Conservation (phyloP, 30 jellyfish, hydroid and myxozoan genomes). For the Chrysaora quinquecirrha region DNA sequence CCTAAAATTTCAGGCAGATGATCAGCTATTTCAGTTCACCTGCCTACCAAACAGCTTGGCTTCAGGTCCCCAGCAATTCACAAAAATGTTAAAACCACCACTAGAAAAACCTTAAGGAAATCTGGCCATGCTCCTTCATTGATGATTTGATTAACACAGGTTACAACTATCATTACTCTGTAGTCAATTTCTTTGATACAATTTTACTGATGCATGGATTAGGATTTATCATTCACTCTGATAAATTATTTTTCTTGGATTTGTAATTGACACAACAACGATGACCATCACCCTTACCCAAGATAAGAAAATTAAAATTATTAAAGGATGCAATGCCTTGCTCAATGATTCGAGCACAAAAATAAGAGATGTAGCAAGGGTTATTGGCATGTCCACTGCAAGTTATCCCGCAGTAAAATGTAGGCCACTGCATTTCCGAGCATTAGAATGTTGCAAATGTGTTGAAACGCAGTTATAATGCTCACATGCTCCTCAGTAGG, state of each 20-base stretch:
- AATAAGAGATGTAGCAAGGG: conserved; percentile 36
- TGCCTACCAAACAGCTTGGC: conserved; percentile 1
- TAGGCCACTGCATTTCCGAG: conserved; percentile 43
- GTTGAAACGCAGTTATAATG: conserved; percentile 6
- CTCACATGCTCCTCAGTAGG: background rate
- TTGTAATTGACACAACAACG: conserved; percentile 6
- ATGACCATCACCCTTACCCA: conserved; percentile 29
- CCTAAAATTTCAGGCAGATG: conserved; percentile 7
- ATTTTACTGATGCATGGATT: background rate
- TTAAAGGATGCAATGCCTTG: background rate
- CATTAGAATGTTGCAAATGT: conserved; percentile 9
- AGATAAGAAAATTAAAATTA: conserved; percentile 5
- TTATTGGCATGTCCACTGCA: conserved; percentile 23
- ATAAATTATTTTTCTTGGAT: conserved; percentile 15
- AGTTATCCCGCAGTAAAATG: conserved; percentile 35
- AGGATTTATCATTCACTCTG: background rate
- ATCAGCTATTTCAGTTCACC: background rate
- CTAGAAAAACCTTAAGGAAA: background rate
- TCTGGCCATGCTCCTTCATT: conserved; percentile 16
- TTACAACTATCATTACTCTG: too few relatives aligned
- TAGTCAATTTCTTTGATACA: background rate
- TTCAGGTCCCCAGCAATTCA: conserved; percentile 18
- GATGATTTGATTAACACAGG: conserved; percentile 4
- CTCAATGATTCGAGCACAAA: background rate
- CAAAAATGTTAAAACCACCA: conserved; percentile 18